These are phyloP conservation scores for Entomobrya proxima DNA, from an alignment of 2,888 invertebrate genomes.

Conservation along the genomic window DNA sequence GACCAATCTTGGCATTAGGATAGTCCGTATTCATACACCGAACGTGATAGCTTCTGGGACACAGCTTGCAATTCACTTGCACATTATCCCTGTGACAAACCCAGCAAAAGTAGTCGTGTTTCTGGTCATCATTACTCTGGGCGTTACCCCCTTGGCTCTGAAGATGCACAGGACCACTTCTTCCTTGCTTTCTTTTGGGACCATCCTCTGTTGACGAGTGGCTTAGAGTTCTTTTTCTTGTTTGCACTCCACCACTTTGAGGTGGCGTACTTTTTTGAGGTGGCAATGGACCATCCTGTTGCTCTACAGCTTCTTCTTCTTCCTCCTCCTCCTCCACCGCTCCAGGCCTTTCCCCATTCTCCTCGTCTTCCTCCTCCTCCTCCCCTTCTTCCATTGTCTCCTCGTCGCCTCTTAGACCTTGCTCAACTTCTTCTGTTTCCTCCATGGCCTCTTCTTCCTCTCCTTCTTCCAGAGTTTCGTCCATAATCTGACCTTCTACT, in stretches of 20 bases:
- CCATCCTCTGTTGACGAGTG: slow-evolving; percentile 71
- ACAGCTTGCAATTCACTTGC: slow-evolving; percentile 85
- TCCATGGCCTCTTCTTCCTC: slow-evolving; percentile 13
- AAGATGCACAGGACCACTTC: slow-evolving; percentile 52
- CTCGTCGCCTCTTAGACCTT: too few relatives aligned
- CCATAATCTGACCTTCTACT: slow-evolving; percentile 48
- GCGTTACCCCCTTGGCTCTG: background rate
- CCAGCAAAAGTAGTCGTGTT: slow-evolving; percentile 91
- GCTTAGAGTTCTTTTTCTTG: slow-evolving; percentile 72
- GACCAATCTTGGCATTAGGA: slow-evolving; percentile 70
- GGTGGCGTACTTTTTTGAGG: background rate
- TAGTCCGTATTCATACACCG: slow-evolving; percentile 82
- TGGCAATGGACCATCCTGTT: slow-evolving; percentile 26
- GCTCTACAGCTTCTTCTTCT: slow-evolving; percentile 32
- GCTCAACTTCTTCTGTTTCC: slow-evolving; percentile 27
- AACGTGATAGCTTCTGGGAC: slow-evolving; percentile 89
- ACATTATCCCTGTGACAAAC: slow-evolving; percentile 86
- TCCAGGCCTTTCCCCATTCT: slow-evolving; percentile 27
- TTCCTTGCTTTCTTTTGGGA: slow-evolving; percentile 70
- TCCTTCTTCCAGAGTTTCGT: slow-evolving; percentile 60
- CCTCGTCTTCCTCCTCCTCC: slow-evolving; percentile 21
- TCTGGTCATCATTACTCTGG: slow-evolving; percentile 16
- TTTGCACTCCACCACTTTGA: slow-evolving; percentile 39
- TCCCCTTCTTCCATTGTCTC: slow-evolving; percentile 66
- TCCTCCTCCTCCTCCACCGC: slow-evolving; percentile 19